Percentiles rank a stretch among this genome's conserved stretches.
These are phyloP conservation scores for Drosophila putrida DNA, from an alignment of 2,888 invertebrate genomes.

Conservation along the genomic window DNA sequence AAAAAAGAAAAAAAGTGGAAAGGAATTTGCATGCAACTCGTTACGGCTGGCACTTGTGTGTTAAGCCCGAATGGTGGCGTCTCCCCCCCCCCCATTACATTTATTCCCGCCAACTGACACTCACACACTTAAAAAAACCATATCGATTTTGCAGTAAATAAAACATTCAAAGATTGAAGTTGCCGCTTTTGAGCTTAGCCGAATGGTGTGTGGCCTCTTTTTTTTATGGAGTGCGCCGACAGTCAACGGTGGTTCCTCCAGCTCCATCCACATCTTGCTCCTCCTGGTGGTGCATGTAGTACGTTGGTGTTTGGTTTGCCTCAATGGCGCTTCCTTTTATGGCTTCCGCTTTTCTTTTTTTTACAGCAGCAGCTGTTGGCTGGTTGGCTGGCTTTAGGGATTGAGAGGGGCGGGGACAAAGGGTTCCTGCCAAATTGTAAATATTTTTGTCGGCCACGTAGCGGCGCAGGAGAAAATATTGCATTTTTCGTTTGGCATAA, in stretches of 20 bases:
- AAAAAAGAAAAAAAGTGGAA: conserved; percentile 29
- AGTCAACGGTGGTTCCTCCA: conserved; percentile 38
- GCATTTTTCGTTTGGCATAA: conserved; percentile 83
- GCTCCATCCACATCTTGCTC: neutral
- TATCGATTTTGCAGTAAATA: conserved; percentile 81
- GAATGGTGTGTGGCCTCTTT: conserved; percentile 77
- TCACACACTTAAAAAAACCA: conserved; percentile 52
- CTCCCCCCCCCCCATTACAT: conserved; percentile 20
- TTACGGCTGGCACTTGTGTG: conserved; percentile 78
- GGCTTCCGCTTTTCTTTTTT: conserved; percentile 67
- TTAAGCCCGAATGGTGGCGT: conserved; percentile 65
- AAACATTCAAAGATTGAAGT: conserved; percentile 80
- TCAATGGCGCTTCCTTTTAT: conserved; percentile 76
- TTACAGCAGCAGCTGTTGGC: conserved; percentile 43
- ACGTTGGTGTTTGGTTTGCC: conserved; percentile 50
- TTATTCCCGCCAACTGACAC: conserved; percentile 11
- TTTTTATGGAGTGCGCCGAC: conserved; percentile 71
- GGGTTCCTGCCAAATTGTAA: conserved; percentile 72
- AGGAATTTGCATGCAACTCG: conserved; percentile 80
- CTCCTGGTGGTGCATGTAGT: conserved; percentile 20
- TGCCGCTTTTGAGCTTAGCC: conserved; percentile 80
- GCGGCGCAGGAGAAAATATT: conserved; percentile 79
- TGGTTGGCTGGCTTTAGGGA: conserved; percentile 50
- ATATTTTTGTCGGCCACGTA: conserved; percentile 80
- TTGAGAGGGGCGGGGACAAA: conserved; percentile 9